Evolutionary conservation across 2,113 vertebrate genomes (phyloP).

Genomic region (Ceyx melanurus): DNA sequence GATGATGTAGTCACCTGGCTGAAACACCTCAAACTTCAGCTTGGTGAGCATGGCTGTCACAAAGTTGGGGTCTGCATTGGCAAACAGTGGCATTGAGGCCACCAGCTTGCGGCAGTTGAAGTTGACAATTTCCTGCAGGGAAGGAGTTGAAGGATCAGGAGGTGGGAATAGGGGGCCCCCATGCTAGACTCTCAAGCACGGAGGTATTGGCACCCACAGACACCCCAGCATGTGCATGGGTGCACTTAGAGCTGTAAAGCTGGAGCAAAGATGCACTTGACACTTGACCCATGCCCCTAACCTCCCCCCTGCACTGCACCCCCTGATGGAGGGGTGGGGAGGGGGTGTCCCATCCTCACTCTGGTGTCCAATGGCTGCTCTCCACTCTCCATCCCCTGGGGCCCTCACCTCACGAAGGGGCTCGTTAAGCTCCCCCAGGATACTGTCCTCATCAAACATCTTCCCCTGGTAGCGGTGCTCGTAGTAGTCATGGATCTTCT

Average conservation of each 20-base stretch:
- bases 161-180: accelerated
- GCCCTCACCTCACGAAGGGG: conserved; percentile 88
- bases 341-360: neutral
- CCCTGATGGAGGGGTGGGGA: too few relatives aligned
- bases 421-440: conserved; percentile 94
- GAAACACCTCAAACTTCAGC: conserved; percentile 96
- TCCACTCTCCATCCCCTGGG: too few relatives aligned
- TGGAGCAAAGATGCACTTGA: neutral
- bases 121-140: conserved; percentile 90
- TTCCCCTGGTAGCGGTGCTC: conserved; percentile 98
- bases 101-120: conserved; percentile 99
- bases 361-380: neutral
- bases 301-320: too few relatives aligned
- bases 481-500: conserved; percentile 98
- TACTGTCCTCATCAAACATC: conserved; percentile 99
- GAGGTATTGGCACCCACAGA: neutral
- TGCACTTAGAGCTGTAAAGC: accelerated
- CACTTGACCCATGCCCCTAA: too few relatives aligned
- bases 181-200: too few relatives aligned
- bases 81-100: conserved; percentile 96
- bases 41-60: conserved; percentile 98
- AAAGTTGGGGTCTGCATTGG: conserved; percentile 97
- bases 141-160: neutral
- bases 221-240: neutral
- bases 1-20: conserved; percentile 92